Conservation (phyloP, 2,888 invertebrate species). For the Flexamia atlantica region DNA sequence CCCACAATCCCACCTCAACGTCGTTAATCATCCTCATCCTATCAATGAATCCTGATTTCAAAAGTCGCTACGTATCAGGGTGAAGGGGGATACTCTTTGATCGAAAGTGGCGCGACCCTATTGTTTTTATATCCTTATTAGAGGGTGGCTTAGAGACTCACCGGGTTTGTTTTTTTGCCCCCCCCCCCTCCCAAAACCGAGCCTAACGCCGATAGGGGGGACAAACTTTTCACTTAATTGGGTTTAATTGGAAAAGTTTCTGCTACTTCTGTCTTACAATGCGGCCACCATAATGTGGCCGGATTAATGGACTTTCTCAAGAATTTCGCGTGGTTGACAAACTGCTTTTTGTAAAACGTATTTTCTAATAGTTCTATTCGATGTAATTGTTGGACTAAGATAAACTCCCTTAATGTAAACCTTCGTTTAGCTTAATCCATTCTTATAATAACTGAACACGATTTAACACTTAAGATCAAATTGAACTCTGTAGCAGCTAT, state of each 20-base stretch:
- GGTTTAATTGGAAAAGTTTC: constrained; percentile 69
- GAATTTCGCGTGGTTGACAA: not conserved
- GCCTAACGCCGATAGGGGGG: constrained; percentile 31
- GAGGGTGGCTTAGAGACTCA: constrained; percentile 25
- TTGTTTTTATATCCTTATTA: constrained; percentile 51
- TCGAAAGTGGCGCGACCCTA: constrained; percentile 25
- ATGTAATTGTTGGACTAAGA: not conserved
- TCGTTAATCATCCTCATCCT: constrained; percentile 60
- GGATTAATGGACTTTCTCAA: constrained; percentile 38
- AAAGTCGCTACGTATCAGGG: not conserved
- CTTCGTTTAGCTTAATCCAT: no score
- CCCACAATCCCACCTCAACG: constrained; percentile 10
- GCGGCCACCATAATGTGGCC: constrained; percentile 31
- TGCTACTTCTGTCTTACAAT: constrained; percentile 64
- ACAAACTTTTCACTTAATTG: constrained; percentile 69
- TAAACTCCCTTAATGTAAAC: no score
- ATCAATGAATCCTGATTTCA: constrained; percentile 63
- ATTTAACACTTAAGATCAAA: no score
- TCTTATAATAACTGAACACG: no score
- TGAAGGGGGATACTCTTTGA: not conserved
- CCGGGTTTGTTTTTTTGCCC: constrained; percentile 50
- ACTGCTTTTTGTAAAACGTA: not conserved
- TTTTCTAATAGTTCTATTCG: not conserved
- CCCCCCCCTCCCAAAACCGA: constrained; percentile 28
- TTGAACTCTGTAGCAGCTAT: no score